Evolutionary conservation across 2,113 vertebrate genomes (phyloP).

Genomic region (Bos indicus): DNA sequence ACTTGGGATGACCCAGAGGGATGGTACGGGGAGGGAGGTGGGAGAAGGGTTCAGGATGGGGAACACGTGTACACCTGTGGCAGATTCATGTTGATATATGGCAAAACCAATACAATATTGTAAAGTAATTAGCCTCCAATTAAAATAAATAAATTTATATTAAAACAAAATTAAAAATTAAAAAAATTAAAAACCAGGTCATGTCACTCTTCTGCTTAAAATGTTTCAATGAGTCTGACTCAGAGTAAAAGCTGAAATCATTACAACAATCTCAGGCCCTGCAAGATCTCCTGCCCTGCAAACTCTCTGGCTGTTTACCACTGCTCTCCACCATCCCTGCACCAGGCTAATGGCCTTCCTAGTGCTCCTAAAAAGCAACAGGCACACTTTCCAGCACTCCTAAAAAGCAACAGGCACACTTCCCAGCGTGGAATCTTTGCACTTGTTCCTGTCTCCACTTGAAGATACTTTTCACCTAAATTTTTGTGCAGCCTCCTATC

Average conservation of each 20-base stretch:
- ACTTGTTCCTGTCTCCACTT: background rate
- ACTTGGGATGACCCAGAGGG: too few relatives aligned
- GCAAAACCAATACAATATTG: too few relatives aligned
- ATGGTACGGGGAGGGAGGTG: too few relatives aligned
- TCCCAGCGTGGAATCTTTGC: background rate
- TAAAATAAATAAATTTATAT: too few relatives aligned
- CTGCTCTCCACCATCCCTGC: too few relatives aligned
- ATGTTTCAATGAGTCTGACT: background rate
- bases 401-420: background rate
- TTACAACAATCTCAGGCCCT: background rate
- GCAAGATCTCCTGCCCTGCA: background rate
- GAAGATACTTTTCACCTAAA: background rate
- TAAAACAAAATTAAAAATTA: too few relatives aligned
- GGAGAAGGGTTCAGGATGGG: too few relatives aligned
- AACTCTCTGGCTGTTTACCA: background rate
- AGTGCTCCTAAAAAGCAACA: background rate
- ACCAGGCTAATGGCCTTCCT: background rate
- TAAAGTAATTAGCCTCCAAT: too few relatives aligned
- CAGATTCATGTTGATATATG: too few relatives aligned
- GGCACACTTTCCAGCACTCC: background rate
- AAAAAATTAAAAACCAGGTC: background rate
- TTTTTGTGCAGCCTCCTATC: background rate
- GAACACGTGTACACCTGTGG: too few relatives aligned
- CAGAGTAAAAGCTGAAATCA: background rate
- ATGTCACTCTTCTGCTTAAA: background rate